Base-by-base conservation (phyloP, 2,113 vertebrate genomes). In the Pterocles burchelli region DNA sequence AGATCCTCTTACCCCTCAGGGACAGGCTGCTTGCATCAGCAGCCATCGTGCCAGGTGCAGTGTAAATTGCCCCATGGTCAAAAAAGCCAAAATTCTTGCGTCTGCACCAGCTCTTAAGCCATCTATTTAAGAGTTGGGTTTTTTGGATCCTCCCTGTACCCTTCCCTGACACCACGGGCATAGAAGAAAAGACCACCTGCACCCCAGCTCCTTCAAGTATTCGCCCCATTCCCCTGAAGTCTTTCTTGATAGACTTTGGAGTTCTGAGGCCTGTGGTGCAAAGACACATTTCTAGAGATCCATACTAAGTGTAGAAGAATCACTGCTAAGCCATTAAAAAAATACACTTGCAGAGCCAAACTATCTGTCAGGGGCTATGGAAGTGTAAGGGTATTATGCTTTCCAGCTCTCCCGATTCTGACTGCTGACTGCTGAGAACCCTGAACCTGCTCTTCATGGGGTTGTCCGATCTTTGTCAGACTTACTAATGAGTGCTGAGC, bases 381-480 rank as follows among this genome's bases (percentile, higher is more conserved):
- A 66, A 81, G 49, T 0, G 0, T 38, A 7, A 26, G 31, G 28
- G 17, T 61, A 61, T 89, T 68, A 45, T 1, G 11, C 26, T 85
- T 89, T 91, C 66, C 54, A 79, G 41, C 62, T 70, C 45, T 94
- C 36, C 62, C 0, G 5, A 18, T 82, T 80, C 62, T 78, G 81
- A 67, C 77, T 86, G 88, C 84, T 92, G 75, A 34, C 93, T 89
- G 82, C 88, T 91, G 95, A 80, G 82, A 92, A 8, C 25, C 41
- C 78, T 85, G 70, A 91, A 48, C 66, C 26, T 65, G 17, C 85
- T 54, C 78, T 57, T 62, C 70, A n/a, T 79, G 94, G 41, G 71
- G 85, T 80, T 96, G 88, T 80, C 90, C 0, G 0, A 19, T 66
- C 54, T 48, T 73, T 95, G 88, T 76, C 75, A 95, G 88, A 70